Percentiles rank a stretch among this genome's conserved stretches.
Evolutionary conservation across 2,888 invertebrate species (phyloP).

Genomic region (Gastrophysa polygoni): DNA sequence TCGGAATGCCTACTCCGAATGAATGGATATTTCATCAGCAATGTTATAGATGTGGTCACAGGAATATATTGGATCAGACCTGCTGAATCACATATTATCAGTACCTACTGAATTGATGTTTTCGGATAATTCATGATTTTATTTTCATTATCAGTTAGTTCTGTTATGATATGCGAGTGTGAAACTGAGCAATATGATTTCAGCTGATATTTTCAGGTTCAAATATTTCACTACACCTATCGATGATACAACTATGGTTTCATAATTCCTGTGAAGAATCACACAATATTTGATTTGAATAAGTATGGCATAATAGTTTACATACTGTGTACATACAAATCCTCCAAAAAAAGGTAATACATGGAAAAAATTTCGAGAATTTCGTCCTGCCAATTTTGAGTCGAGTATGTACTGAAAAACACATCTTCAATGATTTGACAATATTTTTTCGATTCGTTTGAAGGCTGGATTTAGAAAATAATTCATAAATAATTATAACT

Average conservation of each 20-base stretch:
- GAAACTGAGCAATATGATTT: no score
- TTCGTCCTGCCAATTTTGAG: constrained; percentile 8
- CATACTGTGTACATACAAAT: background rate
- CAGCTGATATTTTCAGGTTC: no score
- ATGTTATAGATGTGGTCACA: background rate
- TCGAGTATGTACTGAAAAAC: constrained; percentile 16
- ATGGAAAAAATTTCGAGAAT: background rate
- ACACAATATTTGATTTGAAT: background rate
- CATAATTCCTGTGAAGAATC: no score
- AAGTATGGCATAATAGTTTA: no score
- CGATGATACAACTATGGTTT: background rate
- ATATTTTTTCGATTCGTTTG: constrained; percentile 24
- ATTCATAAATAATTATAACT: constrained; percentile 19
- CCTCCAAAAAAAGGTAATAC: background rate
- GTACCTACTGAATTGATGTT: no score
- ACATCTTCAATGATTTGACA: constrained; percentile 17
- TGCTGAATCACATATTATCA: background rate
- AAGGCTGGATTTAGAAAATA: constrained; percentile 32
- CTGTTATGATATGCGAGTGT: no score
- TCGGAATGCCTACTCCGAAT: background rate
- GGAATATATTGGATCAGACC: background rate
- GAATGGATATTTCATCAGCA: background rate
- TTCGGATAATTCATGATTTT: no score
- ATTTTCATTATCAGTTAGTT: no score
- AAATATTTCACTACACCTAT: no score